phyloP scores from a whole-genome alignment of 2,797 vertebrate genomes.

The Pteropus rufus region DNA sequence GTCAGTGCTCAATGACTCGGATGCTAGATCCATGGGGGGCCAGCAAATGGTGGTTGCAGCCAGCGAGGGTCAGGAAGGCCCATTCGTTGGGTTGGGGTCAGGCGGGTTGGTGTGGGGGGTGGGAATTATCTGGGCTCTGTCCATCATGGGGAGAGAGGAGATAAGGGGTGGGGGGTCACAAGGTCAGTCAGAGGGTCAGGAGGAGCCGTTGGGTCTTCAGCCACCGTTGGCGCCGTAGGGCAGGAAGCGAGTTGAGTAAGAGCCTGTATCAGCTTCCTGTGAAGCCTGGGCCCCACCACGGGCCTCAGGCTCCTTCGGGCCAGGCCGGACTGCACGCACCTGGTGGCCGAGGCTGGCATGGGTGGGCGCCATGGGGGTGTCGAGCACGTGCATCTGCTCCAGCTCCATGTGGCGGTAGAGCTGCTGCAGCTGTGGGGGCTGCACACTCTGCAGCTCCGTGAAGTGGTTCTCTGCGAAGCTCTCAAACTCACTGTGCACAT shows the following conservation, averaged over 20 bases:
- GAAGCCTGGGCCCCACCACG: constrained; percentile 73
- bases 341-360: constrained; percentile 84
- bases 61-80: neutral
- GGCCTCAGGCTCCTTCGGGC: neutral
- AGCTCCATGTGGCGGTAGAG: constrained; percentile 92
- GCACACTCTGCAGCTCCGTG: constrained; percentile 97
- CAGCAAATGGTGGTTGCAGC: neutral
- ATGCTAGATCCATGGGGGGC: neutral
- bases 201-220: constrained; percentile 49
- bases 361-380: constrained; percentile 86
- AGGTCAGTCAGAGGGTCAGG: constrained; percentile 51
- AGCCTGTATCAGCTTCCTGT: constrained; percentile 81
- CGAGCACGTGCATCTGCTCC: constrained; percentile 91
- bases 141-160: neutral
- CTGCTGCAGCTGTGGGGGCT: constrained; percentile 90
- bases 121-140: neutral
- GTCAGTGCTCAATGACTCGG: neutral
- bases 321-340: constrained; percentile 65
- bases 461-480: constrained; percentile 93
- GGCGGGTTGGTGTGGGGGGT: neutral
- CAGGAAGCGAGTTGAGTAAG: constrained; percentile 86
- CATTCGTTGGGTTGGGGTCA: too few species aligned
- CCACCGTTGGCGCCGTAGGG: constrained; percentile 49
- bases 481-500: constrained; percentile 92
- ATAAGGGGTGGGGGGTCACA: neutral